Evolutionary conservation across 2,888 invertebrate genomes (phyloP).

Genomic region (Gandaritis pyraliata): DNA sequence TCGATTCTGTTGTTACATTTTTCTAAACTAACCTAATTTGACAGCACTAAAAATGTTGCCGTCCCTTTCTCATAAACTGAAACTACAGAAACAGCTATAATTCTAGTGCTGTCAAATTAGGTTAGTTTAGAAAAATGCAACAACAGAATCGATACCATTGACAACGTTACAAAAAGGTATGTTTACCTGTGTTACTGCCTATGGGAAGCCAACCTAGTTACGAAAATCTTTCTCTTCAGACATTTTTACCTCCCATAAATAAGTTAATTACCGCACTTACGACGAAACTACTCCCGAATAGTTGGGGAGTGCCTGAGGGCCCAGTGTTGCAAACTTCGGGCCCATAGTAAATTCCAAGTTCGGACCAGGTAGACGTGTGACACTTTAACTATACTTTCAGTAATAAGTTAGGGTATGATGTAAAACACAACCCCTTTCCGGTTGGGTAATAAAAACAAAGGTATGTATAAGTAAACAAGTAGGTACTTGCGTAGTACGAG

Average conservation of each 20-base stretch:
- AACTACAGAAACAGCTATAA: no score
- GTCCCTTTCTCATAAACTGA: no score
- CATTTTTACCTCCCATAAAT: slow-evolving; percentile 24
- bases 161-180: no score
- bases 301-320: slow-evolving; percentile 19
- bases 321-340: slow-evolving; percentile 15
- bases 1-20: no score
- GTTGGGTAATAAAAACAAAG: neutral
- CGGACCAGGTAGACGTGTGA: slow-evolving; percentile 16
- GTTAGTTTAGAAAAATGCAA: no score
- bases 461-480: no score
- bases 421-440: neutral
- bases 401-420: neutral
- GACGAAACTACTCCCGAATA: slow-evolving; percentile 30
- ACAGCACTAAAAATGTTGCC: no score
- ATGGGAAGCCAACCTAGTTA: neutral
- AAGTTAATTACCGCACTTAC: slow-evolving; percentile 33
- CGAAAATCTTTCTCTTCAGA: slow-evolving; percentile 6
- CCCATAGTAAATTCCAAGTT: slow-evolving; percentile 36
- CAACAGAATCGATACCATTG: no score
- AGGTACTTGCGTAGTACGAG: no score
- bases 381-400: slow-evolving; percentile 7
- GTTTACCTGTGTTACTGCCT: no score
- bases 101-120: no score
- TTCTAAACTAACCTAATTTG: no score